These are phyloP conservation scores for Vannuccia rotundouncinata DNA, from an alignment of 2,888 invertebrate species.

Conservation along the genomic window DNA sequence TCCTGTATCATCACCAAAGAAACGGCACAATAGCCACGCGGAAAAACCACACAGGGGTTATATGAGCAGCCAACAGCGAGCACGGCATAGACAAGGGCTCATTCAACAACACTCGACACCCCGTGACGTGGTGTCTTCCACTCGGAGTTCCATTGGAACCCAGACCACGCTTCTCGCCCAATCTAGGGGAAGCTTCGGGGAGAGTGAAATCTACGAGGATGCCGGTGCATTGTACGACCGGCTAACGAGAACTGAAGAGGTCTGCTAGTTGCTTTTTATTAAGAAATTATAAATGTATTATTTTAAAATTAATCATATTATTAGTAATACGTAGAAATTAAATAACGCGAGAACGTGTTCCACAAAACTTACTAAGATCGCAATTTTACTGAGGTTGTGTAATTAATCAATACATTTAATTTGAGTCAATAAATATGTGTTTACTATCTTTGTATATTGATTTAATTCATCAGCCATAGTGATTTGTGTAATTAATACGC, in stretches of 20 bases:
- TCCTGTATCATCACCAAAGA: background rate
- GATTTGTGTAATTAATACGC: too few species aligned
- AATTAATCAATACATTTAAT: background rate
- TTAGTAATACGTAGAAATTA: background rate
- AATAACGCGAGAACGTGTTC: background rate
- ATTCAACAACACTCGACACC: background rate
- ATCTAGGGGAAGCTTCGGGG: background rate
- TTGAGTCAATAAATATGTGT: background rate
- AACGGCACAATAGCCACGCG: background rate
- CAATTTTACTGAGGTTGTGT: too few species aligned
- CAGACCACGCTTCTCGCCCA: background rate
- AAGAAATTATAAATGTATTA: background rate
- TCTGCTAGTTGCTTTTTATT: constrained; percentile 40
- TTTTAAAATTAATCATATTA: background rate
- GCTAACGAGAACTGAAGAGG: constrained; percentile 50
- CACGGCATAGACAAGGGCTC: background rate
- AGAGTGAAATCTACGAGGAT: constrained; percentile 46
- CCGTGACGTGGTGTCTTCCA: background rate
- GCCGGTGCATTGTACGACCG: constrained; percentile 48
- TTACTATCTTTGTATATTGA: too few species aligned
- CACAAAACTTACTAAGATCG: too few species aligned
- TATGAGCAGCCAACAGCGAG: background rate
- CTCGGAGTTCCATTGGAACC: background rate
- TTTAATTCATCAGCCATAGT: too few species aligned
- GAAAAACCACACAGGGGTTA: background rate